Conservation (phyloP, 2,888 invertebrate species). For the Tuta absoluta region DNA sequence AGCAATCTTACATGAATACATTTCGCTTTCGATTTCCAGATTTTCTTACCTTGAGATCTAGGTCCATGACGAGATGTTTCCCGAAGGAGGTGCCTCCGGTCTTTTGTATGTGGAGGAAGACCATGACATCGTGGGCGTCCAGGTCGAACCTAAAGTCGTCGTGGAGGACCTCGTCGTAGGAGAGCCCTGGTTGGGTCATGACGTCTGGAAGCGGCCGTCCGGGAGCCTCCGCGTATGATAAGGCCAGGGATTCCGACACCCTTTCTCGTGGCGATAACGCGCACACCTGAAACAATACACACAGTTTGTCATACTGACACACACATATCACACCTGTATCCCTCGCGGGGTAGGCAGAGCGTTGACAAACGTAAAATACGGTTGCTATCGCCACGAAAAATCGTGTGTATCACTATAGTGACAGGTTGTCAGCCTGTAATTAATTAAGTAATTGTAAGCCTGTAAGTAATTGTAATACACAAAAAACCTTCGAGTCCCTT, state of each 20-base stretch:
- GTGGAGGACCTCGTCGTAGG: slow-evolving; percentile 92
- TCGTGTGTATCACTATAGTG: no score
- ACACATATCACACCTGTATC: no score
- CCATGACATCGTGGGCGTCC: slow-evolving; percentile 97
- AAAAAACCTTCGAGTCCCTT: no score
- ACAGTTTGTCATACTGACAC: slow-evolving; percentile 16
- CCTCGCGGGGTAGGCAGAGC: no score
- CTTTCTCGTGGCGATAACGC: slow-evolving; percentile 85
- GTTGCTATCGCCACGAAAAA: no score
- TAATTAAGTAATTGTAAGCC: no score
- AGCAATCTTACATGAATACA: slow-evolving; percentile 11
- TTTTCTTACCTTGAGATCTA: slow-evolving; percentile 85
- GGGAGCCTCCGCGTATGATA: slow-evolving; percentile 75
- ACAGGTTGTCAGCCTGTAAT: no score
- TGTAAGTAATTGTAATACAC: no score
- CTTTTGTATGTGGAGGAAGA: slow-evolving; percentile 98
- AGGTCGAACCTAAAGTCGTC: slow-evolving; percentile 94
- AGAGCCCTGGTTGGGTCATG: slow-evolving; percentile 85
- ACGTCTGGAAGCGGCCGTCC: slow-evolving; percentile 77
- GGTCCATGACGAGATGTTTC: slow-evolving; percentile 96
- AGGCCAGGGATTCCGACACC: slow-evolving; percentile 78
- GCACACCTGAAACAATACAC: slow-evolving; percentile 82
- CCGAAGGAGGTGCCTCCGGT: slow-evolving; percentile 99
- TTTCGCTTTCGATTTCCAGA: slow-evolving; percentile 22
- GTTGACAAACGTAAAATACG: no score